A percentile compares a stretch with the other conserved stretches of the same genome.
Conservation (phyloP, 2,113 vertebrate genomes). For the Sardina pilchardus region DNA sequence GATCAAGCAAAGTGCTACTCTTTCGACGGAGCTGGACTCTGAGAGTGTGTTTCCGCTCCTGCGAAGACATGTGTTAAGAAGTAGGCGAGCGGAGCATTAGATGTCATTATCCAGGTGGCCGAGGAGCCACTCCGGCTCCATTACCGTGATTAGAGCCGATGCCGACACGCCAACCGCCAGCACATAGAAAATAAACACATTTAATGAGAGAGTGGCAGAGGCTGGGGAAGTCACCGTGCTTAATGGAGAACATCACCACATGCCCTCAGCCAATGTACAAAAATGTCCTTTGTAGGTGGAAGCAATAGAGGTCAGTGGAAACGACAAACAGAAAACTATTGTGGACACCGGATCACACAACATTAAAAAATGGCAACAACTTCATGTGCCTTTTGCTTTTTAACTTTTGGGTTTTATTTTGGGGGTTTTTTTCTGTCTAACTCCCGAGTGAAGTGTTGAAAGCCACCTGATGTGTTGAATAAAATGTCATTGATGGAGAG, state of each 20-base stretch:
- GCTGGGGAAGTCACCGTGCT: neutral
- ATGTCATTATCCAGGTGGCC: constrained; percentile 60
- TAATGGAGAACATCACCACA: neutral
- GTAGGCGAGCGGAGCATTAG: constrained; percentile 62
- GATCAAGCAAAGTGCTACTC: neutral
- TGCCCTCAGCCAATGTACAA: neutral
- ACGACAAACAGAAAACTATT: neutral
- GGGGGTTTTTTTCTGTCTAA: neutral
- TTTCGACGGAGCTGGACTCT: neutral
- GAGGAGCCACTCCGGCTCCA: constrained; percentile 65
- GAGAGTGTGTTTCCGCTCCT: neutral
- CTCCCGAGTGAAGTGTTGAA: neutral
- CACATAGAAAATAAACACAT: constrained; percentile 29
- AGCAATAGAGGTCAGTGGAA: neutral
- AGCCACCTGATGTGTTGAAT: constrained; percentile 42
- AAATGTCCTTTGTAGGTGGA: neutral
- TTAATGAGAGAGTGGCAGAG: constrained; percentile 23
- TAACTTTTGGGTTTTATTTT: neutral
- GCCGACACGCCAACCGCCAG: constrained; percentile 18
- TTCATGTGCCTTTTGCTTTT: neutral
- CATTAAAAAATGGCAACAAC: neutral
- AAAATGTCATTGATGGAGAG: constrained; percentile 25
- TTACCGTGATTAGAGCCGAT: constrained; percentile 61
- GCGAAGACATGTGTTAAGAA: constrained; percentile 50
- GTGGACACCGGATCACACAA: neutral